These are phyloP conservation scores for Cetoscarus ocellatus DNA, from an alignment of 2,797 vertebrate genomes.

Conservation along the genomic window DNA sequence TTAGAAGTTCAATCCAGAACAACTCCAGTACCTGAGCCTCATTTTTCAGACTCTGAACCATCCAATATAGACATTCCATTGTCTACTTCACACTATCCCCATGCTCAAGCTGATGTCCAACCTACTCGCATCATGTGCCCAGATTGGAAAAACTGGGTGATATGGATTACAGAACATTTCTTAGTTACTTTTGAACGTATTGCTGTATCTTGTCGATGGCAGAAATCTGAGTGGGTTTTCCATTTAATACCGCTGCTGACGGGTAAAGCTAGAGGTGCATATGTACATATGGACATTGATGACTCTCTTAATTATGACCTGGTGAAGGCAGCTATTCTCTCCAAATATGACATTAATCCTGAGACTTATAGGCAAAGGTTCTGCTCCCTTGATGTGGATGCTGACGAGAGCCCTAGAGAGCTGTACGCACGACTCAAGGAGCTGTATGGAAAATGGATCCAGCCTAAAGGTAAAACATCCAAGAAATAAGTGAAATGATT, in stretches of 20 bases:
- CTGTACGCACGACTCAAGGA: too few species aligned
- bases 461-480: too few species aligned
- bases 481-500: too few species aligned
- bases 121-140: too few species aligned
- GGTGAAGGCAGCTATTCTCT: not conserved
- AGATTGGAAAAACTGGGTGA: too few species aligned
- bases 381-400: not conserved
- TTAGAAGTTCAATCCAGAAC: not conserved
- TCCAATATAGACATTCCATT: too few species aligned
- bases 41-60: not conserved
- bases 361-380: conserved; percentile 3
- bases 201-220: not conserved
- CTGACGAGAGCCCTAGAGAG: too few species aligned
- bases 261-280: not conserved
- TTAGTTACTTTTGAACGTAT: too few species aligned
- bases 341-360: not conserved
- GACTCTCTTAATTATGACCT: not conserved
- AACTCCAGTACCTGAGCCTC: not conserved
- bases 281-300: not conserved
- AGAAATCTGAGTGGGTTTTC: not conserved
- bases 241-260: not conserved
- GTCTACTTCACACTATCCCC: too few species aligned
- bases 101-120: too few species aligned
- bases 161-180: too few species aligned
- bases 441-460: too few species aligned